A percentile compares a stretch with the other conserved stretches of the same genome.
Conservation (phyloP, 2,797 vertebrate species). For the Tragopan temminckii region DNA sequence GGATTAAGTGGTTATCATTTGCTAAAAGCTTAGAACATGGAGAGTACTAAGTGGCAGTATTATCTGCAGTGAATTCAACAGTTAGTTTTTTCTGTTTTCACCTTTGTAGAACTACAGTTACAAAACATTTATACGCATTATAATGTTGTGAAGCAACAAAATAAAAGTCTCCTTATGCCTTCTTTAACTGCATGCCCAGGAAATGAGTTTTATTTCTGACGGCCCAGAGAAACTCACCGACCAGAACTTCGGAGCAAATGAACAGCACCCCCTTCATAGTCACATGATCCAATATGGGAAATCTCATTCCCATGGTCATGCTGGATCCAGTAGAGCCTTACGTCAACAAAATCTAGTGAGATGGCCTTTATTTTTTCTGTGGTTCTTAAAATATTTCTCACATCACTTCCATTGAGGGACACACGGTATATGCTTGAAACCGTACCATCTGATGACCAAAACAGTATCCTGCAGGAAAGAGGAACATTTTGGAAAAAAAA, state of each 20-base stretch:
- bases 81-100: not conserved
- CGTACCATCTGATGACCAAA: conserved; percentile 88
- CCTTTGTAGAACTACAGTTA: not conserved
- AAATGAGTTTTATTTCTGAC: not conserved
- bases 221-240: conserved; percentile 80
- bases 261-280: conserved; percentile 86
- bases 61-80: not conserved
- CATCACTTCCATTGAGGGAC: conserved; percentile 71
- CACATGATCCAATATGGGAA: conserved; percentile 85
- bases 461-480: conserved; percentile 86
- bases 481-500: not conserved
- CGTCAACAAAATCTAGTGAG: conserved; percentile 83
- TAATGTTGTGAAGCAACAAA: not conserved
- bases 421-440: conserved; percentile 84
- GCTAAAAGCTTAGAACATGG: not conserved
- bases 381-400: conserved; percentile 81
- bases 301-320: conserved; percentile 69
- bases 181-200: not conserved
- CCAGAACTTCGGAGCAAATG: conserved; percentile 79
- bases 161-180: not conserved
- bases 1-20: conserved; percentile 29
- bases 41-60: not conserved
- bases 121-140: not conserved
- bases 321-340: conserved; percentile 91
- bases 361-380: conserved; percentile 80